phyloP scores from a whole-genome alignment of 64 coral and sea anemone species.

The Hydrozoanthus tunicans region DNA sequence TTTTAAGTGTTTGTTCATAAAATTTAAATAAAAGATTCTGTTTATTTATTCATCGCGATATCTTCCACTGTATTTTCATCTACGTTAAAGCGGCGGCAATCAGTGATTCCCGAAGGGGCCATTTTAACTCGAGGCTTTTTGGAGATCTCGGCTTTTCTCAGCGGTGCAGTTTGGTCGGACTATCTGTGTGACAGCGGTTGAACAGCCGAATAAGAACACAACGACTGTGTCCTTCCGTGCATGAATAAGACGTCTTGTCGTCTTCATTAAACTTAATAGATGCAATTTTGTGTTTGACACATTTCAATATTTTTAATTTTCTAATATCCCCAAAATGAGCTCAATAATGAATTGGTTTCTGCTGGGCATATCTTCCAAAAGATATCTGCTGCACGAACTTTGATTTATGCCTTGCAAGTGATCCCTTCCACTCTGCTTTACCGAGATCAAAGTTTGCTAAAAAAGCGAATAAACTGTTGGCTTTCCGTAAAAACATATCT shows the following conservation, averaged over 20 bases:
- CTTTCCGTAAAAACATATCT: not conserved
- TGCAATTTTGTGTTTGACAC: constrained; percentile 47
- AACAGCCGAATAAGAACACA: not conserved
- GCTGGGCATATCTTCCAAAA: not conserved
- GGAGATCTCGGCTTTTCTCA: not conserved
- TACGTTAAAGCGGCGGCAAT: constrained; percentile 16
- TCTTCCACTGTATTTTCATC: not conserved
- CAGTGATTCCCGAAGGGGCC: not conserved
- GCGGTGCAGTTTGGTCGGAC: not conserved
- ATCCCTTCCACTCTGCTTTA: not conserved
- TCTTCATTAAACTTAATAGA: constrained; percentile 38
- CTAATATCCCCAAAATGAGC: constrained; percentile 20
- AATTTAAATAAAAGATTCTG: constrained; percentile 33
- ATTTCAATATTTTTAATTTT: constrained; percentile 53
- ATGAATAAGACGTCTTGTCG: constrained; percentile 1
- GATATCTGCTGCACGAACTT: not conserved
- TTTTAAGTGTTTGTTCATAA: constrained; percentile 9
- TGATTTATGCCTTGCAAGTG: not conserved
- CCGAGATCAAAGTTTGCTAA: constrained; percentile 7
- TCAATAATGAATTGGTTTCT: constrained; percentile 16
- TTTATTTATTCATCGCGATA: constrained; percentile 24
- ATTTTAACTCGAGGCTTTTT: not conserved
- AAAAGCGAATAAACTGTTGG: not conserved
- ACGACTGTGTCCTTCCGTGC: not conserved
- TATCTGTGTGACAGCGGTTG: not conserved